Evolutionary conservation across 2,888 invertebrate species (phyloP).

Genomic region (Cryptosula pallasiana): DNA sequence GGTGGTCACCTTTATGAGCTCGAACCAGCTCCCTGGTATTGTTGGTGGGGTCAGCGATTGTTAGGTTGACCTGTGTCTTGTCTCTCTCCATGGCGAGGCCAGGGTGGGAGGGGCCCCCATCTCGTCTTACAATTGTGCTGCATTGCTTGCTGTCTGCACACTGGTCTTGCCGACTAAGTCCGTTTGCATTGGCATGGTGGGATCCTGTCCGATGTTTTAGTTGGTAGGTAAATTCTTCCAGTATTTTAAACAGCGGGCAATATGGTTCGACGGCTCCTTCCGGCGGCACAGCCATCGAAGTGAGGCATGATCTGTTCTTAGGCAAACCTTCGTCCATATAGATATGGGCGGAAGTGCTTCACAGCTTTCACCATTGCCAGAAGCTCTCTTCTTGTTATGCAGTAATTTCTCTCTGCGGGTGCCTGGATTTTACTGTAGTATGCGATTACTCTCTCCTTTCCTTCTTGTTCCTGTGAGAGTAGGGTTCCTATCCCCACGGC

Average conservation of each 20-base stretch:
- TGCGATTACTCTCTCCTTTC: background rate
- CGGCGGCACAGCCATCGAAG: background rate
- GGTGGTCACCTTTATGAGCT: too few species aligned
- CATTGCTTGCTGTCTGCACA: too few species aligned
- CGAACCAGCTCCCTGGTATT: too few species aligned
- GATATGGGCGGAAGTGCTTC: slow-evolving; percentile 12
- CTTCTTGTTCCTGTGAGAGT: slow-evolving; percentile 15
- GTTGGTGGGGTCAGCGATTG: too few species aligned
- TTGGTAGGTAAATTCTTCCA: background rate
- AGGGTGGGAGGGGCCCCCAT: too few species aligned
- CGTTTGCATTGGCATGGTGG: too few species aligned
- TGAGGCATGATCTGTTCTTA: slow-evolving; percentile 3
- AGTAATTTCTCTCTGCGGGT: background rate
- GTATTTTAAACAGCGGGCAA: background rate
- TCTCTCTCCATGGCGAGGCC: too few species aligned
- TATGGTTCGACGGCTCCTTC: background rate
- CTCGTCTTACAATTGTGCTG: too few species aligned
- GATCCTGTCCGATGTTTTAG: too few species aligned
- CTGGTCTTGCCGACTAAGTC: too few species aligned
- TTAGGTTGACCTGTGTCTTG: too few species aligned
- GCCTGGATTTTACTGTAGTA: background rate
- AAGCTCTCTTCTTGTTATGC: background rate
- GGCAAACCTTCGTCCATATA: background rate
- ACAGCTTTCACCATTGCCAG: background rate
- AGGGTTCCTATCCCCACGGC: background rate